Evolutionary conservation across 2,888 invertebrate species (phyloP).

Genomic region (Aquatica leii): DNA sequence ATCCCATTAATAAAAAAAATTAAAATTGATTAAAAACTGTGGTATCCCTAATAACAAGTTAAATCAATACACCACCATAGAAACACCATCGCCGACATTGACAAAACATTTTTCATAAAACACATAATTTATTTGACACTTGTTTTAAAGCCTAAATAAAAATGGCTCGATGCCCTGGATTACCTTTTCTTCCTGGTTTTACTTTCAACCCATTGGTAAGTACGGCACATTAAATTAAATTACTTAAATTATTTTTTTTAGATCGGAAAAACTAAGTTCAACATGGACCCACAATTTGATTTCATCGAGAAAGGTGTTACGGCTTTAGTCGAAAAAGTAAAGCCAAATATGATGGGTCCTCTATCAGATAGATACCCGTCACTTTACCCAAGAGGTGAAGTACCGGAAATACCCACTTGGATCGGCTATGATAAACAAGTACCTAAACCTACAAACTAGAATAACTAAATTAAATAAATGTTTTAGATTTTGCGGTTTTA

Average conservation of each 20-base stretch:
- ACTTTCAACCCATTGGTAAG: slow-evolving; percentile 73
- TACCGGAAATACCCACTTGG: slow-evolving; percentile 82
- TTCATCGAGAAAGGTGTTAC: slow-evolving; percentile 65
- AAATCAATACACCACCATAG: too few relatives aligned
- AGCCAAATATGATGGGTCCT: slow-evolving; percentile 68
- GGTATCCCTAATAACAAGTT: too few relatives aligned
- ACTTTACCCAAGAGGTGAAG: slow-evolving; percentile 77
- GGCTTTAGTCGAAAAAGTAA: slow-evolving; percentile 69
- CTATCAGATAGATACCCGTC: slow-evolving; percentile 70
- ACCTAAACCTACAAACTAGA: slow-evolving; percentile 24
- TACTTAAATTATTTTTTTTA: too few relatives aligned
- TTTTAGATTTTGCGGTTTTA: slow-evolving; percentile 77
- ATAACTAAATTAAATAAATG: slow-evolving; percentile 4
- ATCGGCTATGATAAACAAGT: slow-evolving; percentile 89
- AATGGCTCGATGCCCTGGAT: slow-evolving; percentile 66
- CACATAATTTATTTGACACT: too few relatives aligned
- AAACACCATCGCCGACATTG: too few relatives aligned
- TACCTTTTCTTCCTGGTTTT: slow-evolving; percentile 80
- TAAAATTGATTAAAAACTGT: too few relatives aligned
- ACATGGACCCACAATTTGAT: slow-evolving; percentile 64
- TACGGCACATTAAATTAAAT: too few relatives aligned
- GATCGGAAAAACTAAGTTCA: slow-evolving; percentile 72
- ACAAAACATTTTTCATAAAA: too few relatives aligned
- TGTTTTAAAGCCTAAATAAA: too few relatives aligned
- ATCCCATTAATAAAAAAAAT: too few relatives aligned